These are phyloP conservation scores for Pogonognathellus flavescens DNA, from an alignment of 1,140 invertebrate genomes.

Conservation along the genomic window DNA sequence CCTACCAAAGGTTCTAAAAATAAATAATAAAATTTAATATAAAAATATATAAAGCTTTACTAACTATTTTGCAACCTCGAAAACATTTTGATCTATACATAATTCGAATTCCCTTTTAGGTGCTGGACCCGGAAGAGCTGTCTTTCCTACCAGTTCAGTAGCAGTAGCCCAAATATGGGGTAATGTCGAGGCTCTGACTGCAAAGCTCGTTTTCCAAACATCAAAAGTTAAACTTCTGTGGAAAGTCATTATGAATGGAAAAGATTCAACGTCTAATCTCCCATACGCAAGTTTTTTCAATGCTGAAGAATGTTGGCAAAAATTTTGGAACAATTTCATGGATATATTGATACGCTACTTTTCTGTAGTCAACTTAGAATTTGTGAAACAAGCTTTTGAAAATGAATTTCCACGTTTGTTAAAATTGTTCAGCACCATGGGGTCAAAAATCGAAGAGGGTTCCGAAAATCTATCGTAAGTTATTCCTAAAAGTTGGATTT, in stretches of 20 bases:
- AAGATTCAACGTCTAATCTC: conserved; percentile 58
- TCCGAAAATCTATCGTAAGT: conserved; percentile 52
- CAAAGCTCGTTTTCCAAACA: conserved; percentile 56
- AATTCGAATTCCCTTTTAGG: background rate
- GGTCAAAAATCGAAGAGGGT: conserved; percentile 60
- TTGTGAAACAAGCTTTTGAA: conserved; percentile 88
- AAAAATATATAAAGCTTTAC: no score
- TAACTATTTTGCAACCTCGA: no score
- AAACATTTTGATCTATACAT: no score
- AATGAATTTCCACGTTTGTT: conserved; percentile 90
- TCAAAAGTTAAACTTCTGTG: conserved; percentile 62
- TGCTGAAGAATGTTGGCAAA: conserved; percentile 55
- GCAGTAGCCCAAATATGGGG: conserved; percentile 59
- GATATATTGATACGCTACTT: conserved; percentile 64
- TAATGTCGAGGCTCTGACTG: conserved; percentile 55
- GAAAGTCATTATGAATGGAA: conserved; percentile 52
- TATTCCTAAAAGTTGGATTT: background rate
- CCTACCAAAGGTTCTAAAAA: conserved; percentile 5
- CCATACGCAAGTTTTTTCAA: conserved; percentile 52
- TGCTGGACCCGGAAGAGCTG: conserved; percentile 53
- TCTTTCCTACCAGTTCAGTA: background rate
- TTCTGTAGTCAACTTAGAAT: conserved; percentile 70
- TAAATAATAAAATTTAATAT: background rate
- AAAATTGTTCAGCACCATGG: conserved; percentile 71
- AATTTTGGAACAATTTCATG: conserved; percentile 67